phyloP scores from a whole-genome alignment of 1,140 invertebrate species.

The Drosophila sp. region DNA sequence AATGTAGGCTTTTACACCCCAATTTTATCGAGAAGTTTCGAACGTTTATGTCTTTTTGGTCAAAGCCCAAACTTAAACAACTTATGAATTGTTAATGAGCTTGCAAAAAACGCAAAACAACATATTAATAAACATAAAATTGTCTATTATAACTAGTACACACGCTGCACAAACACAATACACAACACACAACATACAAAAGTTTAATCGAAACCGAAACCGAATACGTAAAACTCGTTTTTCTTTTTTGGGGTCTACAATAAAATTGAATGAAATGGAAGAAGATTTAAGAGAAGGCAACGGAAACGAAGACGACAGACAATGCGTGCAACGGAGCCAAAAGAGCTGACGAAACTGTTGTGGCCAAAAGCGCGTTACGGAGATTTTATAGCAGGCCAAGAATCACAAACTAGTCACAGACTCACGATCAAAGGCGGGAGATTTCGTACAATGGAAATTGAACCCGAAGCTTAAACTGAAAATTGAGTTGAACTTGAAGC shows the following conservation, averaged over 20 bases:
- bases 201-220: constrained; percentile 22
- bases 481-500: constrained; percentile 61
- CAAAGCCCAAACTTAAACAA: constrained; percentile 29
- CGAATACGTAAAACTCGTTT: constrained; percentile 69
- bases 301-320: constrained; percentile 27
- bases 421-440: constrained; percentile 8
- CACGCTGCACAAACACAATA: constrained; percentile 51
- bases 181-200: constrained; percentile 11
- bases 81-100: constrained; percentile 64
- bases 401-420: constrained; percentile 65
- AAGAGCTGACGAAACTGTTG: constrained; percentile 78
- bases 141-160: constrained; percentile 61
- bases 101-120: constrained; percentile 4
- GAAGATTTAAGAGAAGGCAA: constrained; percentile 4
- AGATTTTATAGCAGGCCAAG: constrained; percentile 79
- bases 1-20: not conserved
- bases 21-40: constrained; percentile 17
- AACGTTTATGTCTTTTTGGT: constrained; percentile 5
- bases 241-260: constrained; percentile 35
- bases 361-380: constrained; percentile 64
- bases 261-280: constrained; percentile 27
- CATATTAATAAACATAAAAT: constrained; percentile 50
- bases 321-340: constrained; percentile 67
- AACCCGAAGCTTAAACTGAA: not conserved
- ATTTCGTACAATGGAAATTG: constrained; percentile 8